Conservation (phyloP, 2,113 vertebrate genomes). For the Albula glossodonta region DNA sequence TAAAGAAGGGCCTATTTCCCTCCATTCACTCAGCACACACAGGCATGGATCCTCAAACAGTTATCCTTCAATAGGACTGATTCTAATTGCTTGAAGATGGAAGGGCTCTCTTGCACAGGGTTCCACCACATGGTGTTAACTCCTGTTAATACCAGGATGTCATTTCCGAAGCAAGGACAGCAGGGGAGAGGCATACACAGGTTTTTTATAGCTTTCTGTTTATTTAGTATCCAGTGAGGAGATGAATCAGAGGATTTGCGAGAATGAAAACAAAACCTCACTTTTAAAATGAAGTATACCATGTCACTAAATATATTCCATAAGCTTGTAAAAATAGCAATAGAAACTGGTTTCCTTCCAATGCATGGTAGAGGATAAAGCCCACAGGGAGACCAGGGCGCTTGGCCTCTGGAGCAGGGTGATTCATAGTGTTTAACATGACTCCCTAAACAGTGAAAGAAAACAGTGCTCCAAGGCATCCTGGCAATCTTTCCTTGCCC, state of each 20-base stretch:
- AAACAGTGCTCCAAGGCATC: background rate
- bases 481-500: background rate
- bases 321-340: no score
- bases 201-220: background rate
- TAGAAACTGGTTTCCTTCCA: no score
- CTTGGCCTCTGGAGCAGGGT: background rate
- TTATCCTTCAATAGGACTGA: conserved; percentile 13
- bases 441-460: background rate
- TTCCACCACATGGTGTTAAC: background rate
- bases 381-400: no score
- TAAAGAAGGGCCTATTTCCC: background rate
- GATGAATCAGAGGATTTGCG: background rate
- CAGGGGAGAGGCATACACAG: background rate
- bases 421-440: background rate
- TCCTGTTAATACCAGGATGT: background rate
- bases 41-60: background rate
- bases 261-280: background rate
- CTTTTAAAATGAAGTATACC: no score
- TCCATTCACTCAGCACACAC: background rate
- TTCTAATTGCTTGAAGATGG: conserved; percentile 5
- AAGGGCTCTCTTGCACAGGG: background rate
- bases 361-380: no score
- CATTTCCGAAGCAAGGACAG: background rate
- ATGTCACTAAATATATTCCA: no score
- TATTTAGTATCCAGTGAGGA: background rate